Evolutionary conservation across 1,140 invertebrate species (phyloP).

Genomic region (Holotrichia oblita): DNA sequence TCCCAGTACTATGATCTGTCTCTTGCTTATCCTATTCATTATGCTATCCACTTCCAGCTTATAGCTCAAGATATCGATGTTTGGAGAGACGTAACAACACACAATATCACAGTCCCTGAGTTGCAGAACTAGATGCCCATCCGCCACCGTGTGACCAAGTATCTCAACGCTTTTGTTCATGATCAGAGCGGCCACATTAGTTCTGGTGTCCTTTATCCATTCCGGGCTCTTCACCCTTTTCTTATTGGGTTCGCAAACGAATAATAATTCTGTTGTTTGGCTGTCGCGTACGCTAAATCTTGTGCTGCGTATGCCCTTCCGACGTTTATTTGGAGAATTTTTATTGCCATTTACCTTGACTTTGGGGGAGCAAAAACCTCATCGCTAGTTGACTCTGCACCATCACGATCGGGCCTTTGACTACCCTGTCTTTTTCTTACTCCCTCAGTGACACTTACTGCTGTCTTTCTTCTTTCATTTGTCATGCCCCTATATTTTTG

Average conservation of each 20-base stretch:
- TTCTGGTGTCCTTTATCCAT: neutral
- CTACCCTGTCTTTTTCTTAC: too few relatives aligned
- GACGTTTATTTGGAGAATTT: too few relatives aligned
- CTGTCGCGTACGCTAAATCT: too few relatives aligned
- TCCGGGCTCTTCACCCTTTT: neutral
- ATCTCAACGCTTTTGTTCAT: neutral
- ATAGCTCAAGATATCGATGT: neutral
- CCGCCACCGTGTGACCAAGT: neutral
- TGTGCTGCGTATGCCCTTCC: too few relatives aligned
- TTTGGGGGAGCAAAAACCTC: too few relatives aligned
- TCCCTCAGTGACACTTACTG: too few relatives aligned
- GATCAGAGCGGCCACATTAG: neutral
- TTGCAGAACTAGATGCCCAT: neutral
- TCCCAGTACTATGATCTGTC: neutral
- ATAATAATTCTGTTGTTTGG: too few relatives aligned
- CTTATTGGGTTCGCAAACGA: too few relatives aligned
- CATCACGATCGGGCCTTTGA: too few relatives aligned
- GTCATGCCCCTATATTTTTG: slow-evolving; percentile 29
- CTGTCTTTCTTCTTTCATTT: too few relatives aligned
- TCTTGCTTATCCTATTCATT: neutral
- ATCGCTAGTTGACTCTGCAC: too few relatives aligned
- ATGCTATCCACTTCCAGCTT: neutral
- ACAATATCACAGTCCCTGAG: neutral
- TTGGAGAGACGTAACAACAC: neutral
- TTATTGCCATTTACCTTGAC: too few relatives aligned